A percentile compares a stretch with the other conserved stretches of the same genome.
These are phyloP conservation scores for Drosophila sp. DNA, from an alignment of 1,140 invertebrate species.

Conservation along the genomic window DNA sequence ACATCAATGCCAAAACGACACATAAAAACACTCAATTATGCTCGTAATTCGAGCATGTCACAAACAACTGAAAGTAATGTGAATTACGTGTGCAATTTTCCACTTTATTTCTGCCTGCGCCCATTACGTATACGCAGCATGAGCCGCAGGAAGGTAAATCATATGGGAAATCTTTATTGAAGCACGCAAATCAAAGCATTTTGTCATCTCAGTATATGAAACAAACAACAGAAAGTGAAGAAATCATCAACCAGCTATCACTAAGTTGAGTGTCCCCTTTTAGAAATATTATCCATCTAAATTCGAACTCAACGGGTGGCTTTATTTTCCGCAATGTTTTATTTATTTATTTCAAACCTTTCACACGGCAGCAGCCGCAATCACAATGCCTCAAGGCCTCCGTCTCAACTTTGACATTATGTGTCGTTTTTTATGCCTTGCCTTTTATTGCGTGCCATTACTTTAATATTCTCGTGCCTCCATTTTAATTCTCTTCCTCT, in stretches of 20 bases:
- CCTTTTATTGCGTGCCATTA: constrained; percentile 67
- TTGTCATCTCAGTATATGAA: constrained; percentile 16
- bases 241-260: constrained; percentile 33
- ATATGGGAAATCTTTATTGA: constrained; percentile 22
- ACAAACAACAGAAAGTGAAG: neutral
- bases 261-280: constrained; percentile 16
- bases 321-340: constrained; percentile 45
- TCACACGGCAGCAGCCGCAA: constrained; percentile 54
- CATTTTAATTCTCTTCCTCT: constrained; percentile 37
- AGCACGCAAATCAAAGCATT: constrained; percentile 34
- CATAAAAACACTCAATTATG: constrained; percentile 19
- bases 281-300: constrained; percentile 24
- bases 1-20: constrained; percentile 9
- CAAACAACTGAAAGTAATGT: constrained; percentile 32
- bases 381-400: constrained; percentile 43
- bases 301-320: constrained; percentile 29
- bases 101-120: constrained; percentile 26
- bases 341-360: constrained; percentile 67
- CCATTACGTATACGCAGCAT: constrained; percentile 34
- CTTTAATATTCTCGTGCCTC: constrained; percentile 42
- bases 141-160: constrained; percentile 14
- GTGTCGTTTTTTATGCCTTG: constrained; percentile 53
- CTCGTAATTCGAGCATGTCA: constrained; percentile 18
- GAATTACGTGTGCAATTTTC: constrained; percentile 35
- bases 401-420: constrained; percentile 51